phyloP scores from a whole-genome alignment of 2,888 invertebrate species.

The Lycaena phlaeas region DNA sequence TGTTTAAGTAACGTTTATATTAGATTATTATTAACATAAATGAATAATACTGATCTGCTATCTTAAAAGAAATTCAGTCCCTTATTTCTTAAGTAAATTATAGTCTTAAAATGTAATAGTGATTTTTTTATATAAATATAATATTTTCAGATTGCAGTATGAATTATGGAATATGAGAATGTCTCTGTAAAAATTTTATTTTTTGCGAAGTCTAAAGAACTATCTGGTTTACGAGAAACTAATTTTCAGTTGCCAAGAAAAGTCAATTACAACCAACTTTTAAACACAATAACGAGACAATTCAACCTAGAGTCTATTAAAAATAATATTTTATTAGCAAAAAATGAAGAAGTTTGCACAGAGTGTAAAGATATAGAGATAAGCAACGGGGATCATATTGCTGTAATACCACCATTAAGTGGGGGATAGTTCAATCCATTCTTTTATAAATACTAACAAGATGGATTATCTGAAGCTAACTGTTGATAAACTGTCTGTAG shows the following conservation, averaged over 20 bases:
- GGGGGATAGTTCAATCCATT: slow-evolving; percentile 80
- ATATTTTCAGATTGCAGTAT: slow-evolving; percentile 31
- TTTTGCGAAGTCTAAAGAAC: slow-evolving; percentile 92
- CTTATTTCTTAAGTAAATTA: no score
- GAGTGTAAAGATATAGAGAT: slow-evolving; percentile 69
- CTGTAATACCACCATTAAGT: slow-evolving; percentile 94
- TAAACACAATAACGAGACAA: slow-evolving; percentile 71
- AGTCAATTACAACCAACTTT: slow-evolving; percentile 71
- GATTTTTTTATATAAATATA: no score
- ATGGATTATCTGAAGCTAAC: slow-evolving; percentile 83
- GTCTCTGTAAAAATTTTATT: slow-evolving; percentile 82
- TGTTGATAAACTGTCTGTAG: slow-evolving; percentile 77
- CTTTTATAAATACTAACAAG: slow-evolving; percentile 5
- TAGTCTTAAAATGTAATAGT: no score
- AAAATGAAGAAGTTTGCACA: slow-evolving; percentile 86
- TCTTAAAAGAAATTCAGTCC: no score
- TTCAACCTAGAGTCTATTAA: slow-evolving; percentile 79
- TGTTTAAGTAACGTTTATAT: no score
- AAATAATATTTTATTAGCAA: slow-evolving; percentile 82
- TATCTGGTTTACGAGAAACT: slow-evolving; percentile 77
- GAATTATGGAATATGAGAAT: slow-evolving; percentile 60
- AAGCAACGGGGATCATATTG: slow-evolving; percentile 84
- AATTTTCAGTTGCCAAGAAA: slow-evolving; percentile 62
- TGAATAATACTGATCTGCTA: no score
- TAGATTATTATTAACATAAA: no score